Evolutionary conservation across 92 coral and sea anemone species (phyloP).

Genomic region (Actinostola sp.): DNA sequence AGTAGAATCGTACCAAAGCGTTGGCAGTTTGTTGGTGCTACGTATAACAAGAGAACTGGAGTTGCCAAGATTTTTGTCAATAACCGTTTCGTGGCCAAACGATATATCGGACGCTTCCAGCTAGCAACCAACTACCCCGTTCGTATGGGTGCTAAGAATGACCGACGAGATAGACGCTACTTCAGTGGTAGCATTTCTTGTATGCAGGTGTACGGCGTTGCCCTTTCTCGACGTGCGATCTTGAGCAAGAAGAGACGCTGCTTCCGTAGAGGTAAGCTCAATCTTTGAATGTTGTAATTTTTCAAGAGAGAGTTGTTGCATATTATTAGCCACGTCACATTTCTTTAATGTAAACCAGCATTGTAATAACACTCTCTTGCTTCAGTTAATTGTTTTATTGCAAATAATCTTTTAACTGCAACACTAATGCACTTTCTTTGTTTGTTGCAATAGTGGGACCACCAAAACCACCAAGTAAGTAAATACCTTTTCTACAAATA

Average conservation of each 20-base stretch:
- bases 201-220: slow-evolving; percentile 55
- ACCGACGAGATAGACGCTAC: slow-evolving; percentile 29
- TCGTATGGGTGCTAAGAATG: slow-evolving; percentile 39
- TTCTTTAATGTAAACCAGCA: no score
- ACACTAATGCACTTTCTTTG: neutral
- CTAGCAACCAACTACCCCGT: slow-evolving; percentile 48
- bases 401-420: no score
- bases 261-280: slow-evolving; percentile 33
- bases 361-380: no score
- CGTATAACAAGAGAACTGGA: slow-evolving; percentile 60
- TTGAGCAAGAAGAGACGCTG: slow-evolving; percentile 29
- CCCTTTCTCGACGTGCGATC: slow-evolving; percentile 23
- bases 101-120: slow-evolving; percentile 30
- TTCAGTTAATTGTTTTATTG: no score
- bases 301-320: no score
- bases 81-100: slow-evolving; percentile 39
- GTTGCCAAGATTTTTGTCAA: slow-evolving; percentile 48
- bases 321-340: no score
- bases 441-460: neutral
- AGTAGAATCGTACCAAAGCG: slow-evolving; percentile 19
- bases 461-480: slow-evolving; percentile 7
- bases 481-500: neutral
- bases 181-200: slow-evolving; percentile 59
- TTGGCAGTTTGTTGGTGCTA: slow-evolving; percentile 54
- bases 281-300: no score